These are phyloP conservation scores for Crioceris asparagi DNA, from an alignment of 2,888 invertebrate genomes.

Conservation along the genomic window DNA sequence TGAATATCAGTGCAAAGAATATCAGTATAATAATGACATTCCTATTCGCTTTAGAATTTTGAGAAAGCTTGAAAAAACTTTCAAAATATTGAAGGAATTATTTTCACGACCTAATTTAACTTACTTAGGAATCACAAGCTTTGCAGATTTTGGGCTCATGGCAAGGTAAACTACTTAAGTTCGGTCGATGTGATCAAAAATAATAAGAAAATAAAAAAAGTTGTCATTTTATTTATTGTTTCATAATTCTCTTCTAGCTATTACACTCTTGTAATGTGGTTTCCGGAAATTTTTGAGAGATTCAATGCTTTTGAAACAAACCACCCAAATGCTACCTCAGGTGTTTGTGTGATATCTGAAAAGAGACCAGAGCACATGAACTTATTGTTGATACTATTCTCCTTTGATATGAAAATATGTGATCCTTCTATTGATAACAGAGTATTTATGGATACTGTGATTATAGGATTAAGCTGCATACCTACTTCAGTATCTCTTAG, in stretches of 20 bases:
- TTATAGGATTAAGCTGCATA: conserved; percentile 48
- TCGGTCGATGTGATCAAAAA: not conserved
- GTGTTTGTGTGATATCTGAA: conserved; percentile 46
- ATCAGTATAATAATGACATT: conserved; percentile 18
- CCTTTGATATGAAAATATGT: conserved; percentile 19
- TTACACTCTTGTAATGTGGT: conserved; percentile 58
- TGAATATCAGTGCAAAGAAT: conserved; percentile 23
- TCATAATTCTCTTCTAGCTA: conserved; percentile 36
- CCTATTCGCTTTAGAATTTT: conserved; percentile 1
- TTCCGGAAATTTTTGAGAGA: conserved; percentile 56
- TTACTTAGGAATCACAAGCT: conserved; percentile 43
- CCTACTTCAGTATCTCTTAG: conserved; percentile 48
- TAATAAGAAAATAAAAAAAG: not conserved
- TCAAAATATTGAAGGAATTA: conserved; percentile 31
- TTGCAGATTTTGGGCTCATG: conserved; percentile 52
- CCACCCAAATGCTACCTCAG: conserved; percentile 36
- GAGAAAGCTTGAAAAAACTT: conserved; percentile 11
- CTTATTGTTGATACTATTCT: conserved; percentile 1
- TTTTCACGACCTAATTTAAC: conserved; percentile 45
- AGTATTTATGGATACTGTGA: conserved; percentile 46
- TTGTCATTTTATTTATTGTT: not conserved
- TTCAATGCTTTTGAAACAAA: conserved; percentile 44
- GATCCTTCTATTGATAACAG: conserved; percentile 37
- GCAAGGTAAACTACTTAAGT: conserved; percentile 39
- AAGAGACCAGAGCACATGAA: conserved; percentile 6